phyloP scores from a whole-genome alignment of 2,797 vertebrate genomes.

The Cottoperca gobio region DNA sequence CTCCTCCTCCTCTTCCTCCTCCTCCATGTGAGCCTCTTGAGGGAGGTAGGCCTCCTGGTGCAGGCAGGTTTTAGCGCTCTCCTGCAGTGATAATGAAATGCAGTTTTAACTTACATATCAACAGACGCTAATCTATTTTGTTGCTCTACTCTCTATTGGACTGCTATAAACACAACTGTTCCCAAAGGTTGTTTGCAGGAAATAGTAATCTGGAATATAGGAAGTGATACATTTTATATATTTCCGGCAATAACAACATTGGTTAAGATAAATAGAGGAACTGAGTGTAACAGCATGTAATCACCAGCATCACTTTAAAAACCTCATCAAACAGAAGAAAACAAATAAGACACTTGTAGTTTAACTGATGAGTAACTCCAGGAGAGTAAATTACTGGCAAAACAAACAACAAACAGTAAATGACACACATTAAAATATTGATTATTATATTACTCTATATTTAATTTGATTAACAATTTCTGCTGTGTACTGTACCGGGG shows the following conservation, averaged over 20 bases:
- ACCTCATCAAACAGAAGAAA: not conserved
- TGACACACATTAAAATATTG: not conserved
- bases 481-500: conserved; percentile 63
- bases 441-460: not conserved
- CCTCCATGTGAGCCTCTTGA: conserved; percentile 38
- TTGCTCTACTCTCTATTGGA: not conserved
- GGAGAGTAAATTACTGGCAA: not conserved
- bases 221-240: conserved; percentile 12
- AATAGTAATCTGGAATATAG: not conserved
- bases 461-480: conserved; percentile 3
- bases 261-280: conserved; percentile 24
- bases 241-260: conserved; percentile 12
- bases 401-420: not conserved
- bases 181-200: not conserved
- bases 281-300: not conserved
- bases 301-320: not conserved
- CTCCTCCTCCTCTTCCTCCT: conserved; percentile 8
- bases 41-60: conserved; percentile 45
- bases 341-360: not conserved
- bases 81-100: conserved; percentile 38
- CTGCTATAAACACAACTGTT: not conserved
- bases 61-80: conserved; percentile 27
- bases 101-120: conserved; percentile 12
- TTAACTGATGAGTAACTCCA: not conserved
- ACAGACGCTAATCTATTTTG: conserved; percentile 8